Conservation (phyloP, 2,113 vertebrate species). For the Cranoglanis bouderius region DNA sequence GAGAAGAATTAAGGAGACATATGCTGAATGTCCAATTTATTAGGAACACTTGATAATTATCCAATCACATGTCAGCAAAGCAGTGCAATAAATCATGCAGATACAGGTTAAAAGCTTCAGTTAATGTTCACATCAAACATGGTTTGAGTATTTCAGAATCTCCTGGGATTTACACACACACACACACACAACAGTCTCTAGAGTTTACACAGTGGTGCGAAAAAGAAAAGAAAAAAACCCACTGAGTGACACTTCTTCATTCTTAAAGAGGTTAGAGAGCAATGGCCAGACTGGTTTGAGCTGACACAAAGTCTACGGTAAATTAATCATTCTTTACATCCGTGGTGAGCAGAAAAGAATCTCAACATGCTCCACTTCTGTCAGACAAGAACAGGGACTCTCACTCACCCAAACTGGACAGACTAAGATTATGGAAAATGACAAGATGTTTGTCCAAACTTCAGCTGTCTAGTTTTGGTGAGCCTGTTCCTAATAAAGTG, state of each 20-base stretch:
- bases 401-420: not conserved
- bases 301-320: not conserved
- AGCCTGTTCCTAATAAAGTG: not conserved
- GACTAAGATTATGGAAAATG: not conserved
- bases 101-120: not conserved
- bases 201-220: not conserved
- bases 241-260: not conserved
- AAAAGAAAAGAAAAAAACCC: not conserved
- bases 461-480: not conserved
- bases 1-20: not conserved
- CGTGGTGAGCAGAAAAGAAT: not conserved
- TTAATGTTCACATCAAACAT: not conserved
- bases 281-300: not conserved
- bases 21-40: not conserved
- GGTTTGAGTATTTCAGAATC: too few species aligned
- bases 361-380: not conserved
- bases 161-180: too few species aligned
- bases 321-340: not conserved
- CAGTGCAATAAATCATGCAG: not conserved
- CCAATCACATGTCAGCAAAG: not conserved
- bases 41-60: not conserved
- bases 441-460: not conserved
- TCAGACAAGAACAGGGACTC: not conserved
- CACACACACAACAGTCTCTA: too few species aligned
- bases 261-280: not conserved